phyloP scores from a whole-genome alignment of 2,888 invertebrate species.

The Amblyjoppa proteus region DNA sequence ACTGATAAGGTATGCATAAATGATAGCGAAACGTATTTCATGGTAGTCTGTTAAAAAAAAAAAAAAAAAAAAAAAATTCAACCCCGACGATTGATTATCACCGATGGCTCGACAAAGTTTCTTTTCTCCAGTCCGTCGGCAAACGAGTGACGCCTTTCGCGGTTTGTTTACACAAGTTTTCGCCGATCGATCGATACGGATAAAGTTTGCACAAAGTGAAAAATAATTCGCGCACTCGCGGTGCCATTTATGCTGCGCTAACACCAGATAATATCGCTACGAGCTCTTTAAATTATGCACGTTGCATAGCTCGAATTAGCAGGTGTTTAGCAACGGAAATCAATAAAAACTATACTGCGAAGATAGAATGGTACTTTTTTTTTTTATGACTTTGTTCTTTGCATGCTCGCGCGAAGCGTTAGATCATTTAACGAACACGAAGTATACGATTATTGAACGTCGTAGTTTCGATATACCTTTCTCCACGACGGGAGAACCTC shows the following conservation, averaged over 20 bases:
- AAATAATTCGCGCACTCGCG: not conserved
- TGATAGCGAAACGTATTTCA: not conserved
- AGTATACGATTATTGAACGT: too few relatives aligned
- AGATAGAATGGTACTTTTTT: not conserved
- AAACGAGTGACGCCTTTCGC: not conserved
- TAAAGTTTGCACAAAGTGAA: not conserved
- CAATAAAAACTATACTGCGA: not conserved
- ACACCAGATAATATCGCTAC: not conserved
- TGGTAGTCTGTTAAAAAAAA: not conserved
- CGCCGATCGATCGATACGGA: not conserved
- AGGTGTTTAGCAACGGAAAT: not conserved
- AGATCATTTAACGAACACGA: too few relatives aligned
- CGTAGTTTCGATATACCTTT: too few relatives aligned
- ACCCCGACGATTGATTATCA: not conserved
- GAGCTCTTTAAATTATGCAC: not conserved
- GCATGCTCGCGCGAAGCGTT: too few relatives aligned
- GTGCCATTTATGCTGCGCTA: not conserved
- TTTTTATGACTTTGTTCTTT: not conserved
- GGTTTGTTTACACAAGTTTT: not conserved
- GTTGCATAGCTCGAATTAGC: not conserved
- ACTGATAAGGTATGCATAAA: slow-evolving; percentile 1
- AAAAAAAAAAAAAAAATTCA: not conserved
- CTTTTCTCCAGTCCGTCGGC: not conserved
- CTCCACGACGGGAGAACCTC: slow-evolving; percentile 32
- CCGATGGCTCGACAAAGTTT: not conserved